Conservation (phyloP, 2,888 invertebrate species). For the Heteropelma amictum region DNA sequence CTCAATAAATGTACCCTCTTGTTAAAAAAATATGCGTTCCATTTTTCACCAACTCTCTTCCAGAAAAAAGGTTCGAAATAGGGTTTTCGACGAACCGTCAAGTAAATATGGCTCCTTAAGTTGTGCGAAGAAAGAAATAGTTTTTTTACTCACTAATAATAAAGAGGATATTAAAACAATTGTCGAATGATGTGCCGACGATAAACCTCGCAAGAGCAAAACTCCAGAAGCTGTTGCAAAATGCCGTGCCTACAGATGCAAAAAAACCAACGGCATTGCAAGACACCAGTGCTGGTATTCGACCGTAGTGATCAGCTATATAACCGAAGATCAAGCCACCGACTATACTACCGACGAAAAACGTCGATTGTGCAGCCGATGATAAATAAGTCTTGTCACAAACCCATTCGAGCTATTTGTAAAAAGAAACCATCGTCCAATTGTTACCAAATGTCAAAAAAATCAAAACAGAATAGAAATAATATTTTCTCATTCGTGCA, state of each 20-base stretch:
- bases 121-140: background rate
- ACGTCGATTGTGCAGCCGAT: constrained; percentile 90
- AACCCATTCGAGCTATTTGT: constrained; percentile 88
- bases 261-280: constrained; percentile 88
- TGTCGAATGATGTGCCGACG: constrained; percentile 92
- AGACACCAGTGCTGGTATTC: constrained; percentile 90
- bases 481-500: no score
- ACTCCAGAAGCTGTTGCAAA: constrained; percentile 86
- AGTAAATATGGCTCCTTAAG: background rate
- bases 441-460: no score
- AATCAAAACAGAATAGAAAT: background rate
- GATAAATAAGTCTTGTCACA: constrained; percentile 89
- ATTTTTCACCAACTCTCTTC: no score
- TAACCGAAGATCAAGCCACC: constrained; percentile 92
- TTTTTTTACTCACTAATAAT: constrained; percentile 85
- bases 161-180: constrained; percentile 95
- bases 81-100: background rate
- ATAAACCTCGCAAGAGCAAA: constrained; percentile 90
- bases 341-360: constrained; percentile 92
- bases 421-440: no score
- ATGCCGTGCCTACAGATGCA: constrained; percentile 86
- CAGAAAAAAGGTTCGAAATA: background rate
- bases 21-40: no score
- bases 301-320: constrained; percentile 91
- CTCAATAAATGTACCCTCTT: no score